phyloP scores from a whole-genome alignment of 30 jellyfish, hydroid and myxozoan genomes.

The Morbakka virulenta region DNA sequence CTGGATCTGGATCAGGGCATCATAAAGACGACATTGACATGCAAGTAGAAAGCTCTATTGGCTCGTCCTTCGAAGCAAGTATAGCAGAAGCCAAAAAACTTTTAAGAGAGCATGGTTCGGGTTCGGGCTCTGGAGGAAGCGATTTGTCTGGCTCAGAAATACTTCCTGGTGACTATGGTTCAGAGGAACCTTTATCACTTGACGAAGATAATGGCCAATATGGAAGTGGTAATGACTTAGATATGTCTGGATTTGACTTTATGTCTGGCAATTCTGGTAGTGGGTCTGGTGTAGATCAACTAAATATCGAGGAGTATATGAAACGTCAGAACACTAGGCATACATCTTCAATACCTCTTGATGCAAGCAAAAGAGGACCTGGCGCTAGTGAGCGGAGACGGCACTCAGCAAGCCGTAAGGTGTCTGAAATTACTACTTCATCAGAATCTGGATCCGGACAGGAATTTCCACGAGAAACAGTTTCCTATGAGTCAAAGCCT shows the following conservation, averaged over 20 bases:
- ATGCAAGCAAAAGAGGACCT: background rate
- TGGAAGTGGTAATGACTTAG: constrained; percentile 55
- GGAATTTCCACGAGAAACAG: background rate
- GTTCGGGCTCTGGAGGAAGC: constrained; percentile 47
- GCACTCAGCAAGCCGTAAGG: background rate
- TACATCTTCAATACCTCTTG: background rate
- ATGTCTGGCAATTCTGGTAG: constrained; percentile 70
- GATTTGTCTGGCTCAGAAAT: constrained; percentile 61
- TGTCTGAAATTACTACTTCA: background rate
- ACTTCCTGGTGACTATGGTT: constrained; percentile 83
- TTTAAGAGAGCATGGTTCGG: background rate
- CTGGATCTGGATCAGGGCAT: constrained; percentile 66
- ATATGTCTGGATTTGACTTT: constrained; percentile 27
- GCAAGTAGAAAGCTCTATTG: constrained; percentile 96
- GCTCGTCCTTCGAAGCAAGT: constrained; percentile 92
- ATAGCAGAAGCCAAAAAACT: constrained; percentile 37
- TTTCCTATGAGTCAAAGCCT: background rate
- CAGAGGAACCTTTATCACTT: constrained; percentile 66
- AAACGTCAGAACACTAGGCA: background rate
- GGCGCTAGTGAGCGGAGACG: background rate
- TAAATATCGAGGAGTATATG: background rate
- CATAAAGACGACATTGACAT: constrained; percentile 75
- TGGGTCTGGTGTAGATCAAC: constrained; percentile 55
- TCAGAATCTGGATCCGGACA: background rate
- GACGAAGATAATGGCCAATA: constrained; percentile 43